Percentiles rank a stretch among this genome's conserved stretches.
phyloP scores from a whole-genome alignment of 1,140 invertebrate species.

The Lanistes nyassanus region DNA sequence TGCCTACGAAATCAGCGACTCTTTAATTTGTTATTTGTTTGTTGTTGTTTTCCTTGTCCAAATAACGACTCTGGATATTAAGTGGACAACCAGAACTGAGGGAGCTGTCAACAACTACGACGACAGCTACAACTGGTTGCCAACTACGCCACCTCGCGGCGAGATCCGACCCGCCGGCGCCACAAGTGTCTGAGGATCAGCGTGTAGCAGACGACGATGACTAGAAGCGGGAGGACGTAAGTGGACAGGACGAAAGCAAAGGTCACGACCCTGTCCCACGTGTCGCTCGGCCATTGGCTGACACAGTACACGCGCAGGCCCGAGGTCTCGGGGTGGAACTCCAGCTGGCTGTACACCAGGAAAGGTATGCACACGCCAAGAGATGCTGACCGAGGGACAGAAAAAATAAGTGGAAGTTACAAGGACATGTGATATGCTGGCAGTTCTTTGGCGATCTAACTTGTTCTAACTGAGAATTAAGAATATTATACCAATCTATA shows the following conservation, averaged over 20 bases:
- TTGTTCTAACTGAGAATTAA: too few relatives aligned
- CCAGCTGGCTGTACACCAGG: constrained; percentile 37
- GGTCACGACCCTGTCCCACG: constrained; percentile 38
- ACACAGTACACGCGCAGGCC: constrained; percentile 29
- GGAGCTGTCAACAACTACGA: too few relatives aligned
- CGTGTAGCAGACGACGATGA: constrained; percentile 57
- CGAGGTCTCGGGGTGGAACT: not conserved
- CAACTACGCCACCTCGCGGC: not conserved
- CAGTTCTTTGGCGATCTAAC: too few relatives aligned
- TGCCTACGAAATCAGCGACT: too few relatives aligned
- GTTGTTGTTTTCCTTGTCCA: too few relatives aligned
- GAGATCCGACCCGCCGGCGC: constrained; percentile 24
- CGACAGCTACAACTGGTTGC: too few relatives aligned
- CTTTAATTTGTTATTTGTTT: too few relatives aligned
- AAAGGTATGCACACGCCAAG: constrained; percentile 48
- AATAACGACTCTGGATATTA: too few relatives aligned
- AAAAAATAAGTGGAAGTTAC: not conserved
- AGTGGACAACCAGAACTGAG: too few relatives aligned
- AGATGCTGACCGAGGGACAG: constrained; percentile 44
- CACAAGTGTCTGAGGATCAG: constrained; percentile 47
- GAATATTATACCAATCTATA: too few relatives aligned
- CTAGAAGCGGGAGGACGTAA: constrained; percentile 53
- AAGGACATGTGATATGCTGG: not conserved
- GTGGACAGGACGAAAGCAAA: constrained; percentile 50
- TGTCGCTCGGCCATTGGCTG: constrained; percentile 30